Conservation (phyloP, 2,888 invertebrate genomes). For the Brachypalpus laphriformis region DNA sequence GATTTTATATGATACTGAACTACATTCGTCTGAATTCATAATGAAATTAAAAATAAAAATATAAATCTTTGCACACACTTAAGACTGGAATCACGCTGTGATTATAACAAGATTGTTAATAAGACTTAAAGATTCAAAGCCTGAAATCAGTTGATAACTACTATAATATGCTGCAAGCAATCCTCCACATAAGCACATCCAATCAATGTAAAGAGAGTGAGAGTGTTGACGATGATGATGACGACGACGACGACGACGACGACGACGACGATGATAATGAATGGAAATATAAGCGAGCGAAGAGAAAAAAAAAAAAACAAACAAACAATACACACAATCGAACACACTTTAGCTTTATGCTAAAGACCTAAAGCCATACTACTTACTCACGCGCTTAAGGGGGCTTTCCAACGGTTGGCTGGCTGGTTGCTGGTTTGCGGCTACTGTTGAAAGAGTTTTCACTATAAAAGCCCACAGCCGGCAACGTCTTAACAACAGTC, state of each 20-base stretch:
- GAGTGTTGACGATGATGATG: constrained; percentile 43
- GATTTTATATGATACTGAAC: constrained; percentile 43
- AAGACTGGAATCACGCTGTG: constrained; percentile 15
- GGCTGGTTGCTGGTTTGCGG: too few species aligned
- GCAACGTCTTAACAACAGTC: constrained; percentile 70
- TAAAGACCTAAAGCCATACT: constrained; percentile 44
- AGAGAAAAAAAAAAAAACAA: constrained; percentile 36
- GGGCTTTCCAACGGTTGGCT: constrained; percentile 69
- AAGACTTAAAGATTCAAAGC: constrained; percentile 27
- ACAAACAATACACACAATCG: constrained; percentile 17
- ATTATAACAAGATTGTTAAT: constrained; percentile 28
- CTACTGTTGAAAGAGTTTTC: constrained; percentile 57
- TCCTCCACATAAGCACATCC: constrained; percentile 5
- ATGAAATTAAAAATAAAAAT: constrained; percentile 2
- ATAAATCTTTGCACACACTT: constrained; percentile 9
- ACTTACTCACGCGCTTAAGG: constrained; percentile 41
- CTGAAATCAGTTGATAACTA: constrained; percentile 30
- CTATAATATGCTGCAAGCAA: constrained; percentile 46
- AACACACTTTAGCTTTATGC: constrained; percentile 46
- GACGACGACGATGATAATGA: constrained; percentile 63
- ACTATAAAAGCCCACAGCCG: constrained; percentile 71
- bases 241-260: too few species aligned
- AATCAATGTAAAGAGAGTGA: constrained; percentile 61
- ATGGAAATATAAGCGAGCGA: constrained; percentile 56
- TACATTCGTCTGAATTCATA: constrained; percentile 39